Evolutionary conservation across 1,140 invertebrate genomes (phyloP), one percentile per base, ranked within the genome.

Genomic region (Ylistrum balloti): DNA sequence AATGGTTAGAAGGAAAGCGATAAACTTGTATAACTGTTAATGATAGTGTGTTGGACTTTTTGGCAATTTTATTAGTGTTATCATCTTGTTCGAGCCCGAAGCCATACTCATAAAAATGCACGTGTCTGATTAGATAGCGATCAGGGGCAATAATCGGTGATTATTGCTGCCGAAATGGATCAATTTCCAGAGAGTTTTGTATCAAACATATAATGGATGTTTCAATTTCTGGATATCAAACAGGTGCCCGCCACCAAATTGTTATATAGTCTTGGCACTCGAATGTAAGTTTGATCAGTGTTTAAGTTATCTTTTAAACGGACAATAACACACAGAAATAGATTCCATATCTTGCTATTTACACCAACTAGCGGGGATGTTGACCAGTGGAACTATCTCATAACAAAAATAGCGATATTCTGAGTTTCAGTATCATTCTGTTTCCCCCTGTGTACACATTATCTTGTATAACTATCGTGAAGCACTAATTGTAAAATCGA

Each of bases 321-420:
- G n/a, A n/a, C n/a, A n/a, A n/a, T n/a, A n/a, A n/a, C n/a, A n/a
- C n/a, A n/a, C n/a, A n/a, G n/a, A n/a, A n/a, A n/a, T n/a, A n/a
- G n/a, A n/a, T n/a, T n/a, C n/a, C n/a, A n/a, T n/a, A n/a, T n/a
- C n/a, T n/a, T n/a, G n/a, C n/a, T n/a, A n/a, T n/a, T n/a, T n/a
- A n/a, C n/a, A n/a, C n/a, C n/a, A n/a, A n/a, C n/a, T n/a, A n/a
- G n/a, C n/a, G n/a, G 41, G 1, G 41, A 45, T 45, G 1, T 17
- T 45, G n/a, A 74, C 56, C 56, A 74, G 28, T 74, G 22, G n/a
- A n/a, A n/a, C n/a, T n/a, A n/a, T 74, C 56, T 74, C 56, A 74
- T 74, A 28, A 1, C 56, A 74, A 74, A 74, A n/a, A 74, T 74
- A 5, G 28, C 56, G 2, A 5, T 17, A 28, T 28, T 74, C 56